Conservation (phyloP, 2,888 invertebrate genomes). For the Lepidochrysops patricia region DNA sequence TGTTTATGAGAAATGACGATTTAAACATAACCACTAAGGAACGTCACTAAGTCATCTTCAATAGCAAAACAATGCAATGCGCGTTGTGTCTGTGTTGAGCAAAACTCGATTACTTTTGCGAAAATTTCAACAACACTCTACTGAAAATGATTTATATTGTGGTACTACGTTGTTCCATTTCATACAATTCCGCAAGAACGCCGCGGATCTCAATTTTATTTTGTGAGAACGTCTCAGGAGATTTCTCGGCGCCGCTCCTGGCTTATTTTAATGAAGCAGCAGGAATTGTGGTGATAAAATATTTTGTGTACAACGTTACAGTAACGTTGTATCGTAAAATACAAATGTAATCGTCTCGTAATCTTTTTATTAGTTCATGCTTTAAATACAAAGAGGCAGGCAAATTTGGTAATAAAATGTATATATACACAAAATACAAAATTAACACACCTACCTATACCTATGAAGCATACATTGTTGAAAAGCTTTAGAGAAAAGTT, state of each 20-base stretch:
- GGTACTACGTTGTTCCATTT: constrained; percentile 13
- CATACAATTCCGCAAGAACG: constrained; percentile 11
- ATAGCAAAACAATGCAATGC: too few relatives aligned
- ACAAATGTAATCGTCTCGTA: not conserved
- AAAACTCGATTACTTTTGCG: too few relatives aligned
- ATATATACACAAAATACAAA: too few relatives aligned
- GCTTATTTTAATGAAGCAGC: constrained; percentile 10
- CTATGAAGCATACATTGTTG: too few relatives aligned
- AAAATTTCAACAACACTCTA: too few relatives aligned
- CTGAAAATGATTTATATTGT: too few relatives aligned
- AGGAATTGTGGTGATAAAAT: constrained; percentile 3
- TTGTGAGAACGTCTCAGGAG: constrained; percentile 1
- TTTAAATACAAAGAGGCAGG: not conserved
- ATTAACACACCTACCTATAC: too few relatives aligned
- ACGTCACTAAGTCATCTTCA: too few relatives aligned
- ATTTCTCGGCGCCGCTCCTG: not conserved
- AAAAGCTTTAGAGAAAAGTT: too few relatives aligned
- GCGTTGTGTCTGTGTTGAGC: too few relatives aligned
- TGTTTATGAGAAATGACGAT: too few relatives aligned
- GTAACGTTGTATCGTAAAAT: not conserved
- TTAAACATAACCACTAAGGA: too few relatives aligned
- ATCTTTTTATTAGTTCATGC: not conserved
- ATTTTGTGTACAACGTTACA: constrained; percentile 1
- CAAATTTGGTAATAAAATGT: not conserved
- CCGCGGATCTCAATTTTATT: constrained; percentile 8